Percentiles rank a stretch among this genome's conserved stretches.
phyloP scores from a whole-genome alignment of 2,888 invertebrate species.

The Pegoplata infirma region DNA sequence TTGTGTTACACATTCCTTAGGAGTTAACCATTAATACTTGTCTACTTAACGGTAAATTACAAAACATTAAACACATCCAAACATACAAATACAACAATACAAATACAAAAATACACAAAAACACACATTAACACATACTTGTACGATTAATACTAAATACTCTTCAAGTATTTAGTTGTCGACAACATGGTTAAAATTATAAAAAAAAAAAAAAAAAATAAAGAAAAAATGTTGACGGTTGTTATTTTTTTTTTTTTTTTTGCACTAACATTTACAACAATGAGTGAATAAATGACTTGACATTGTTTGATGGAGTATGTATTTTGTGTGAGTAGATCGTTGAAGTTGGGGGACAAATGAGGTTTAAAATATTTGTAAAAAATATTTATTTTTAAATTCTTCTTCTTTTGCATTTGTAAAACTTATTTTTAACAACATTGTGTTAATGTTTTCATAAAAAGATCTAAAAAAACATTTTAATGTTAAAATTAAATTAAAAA shows the following conservation, averaged over 20 bases:
- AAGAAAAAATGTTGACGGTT: background rate
- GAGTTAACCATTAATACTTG: constrained; percentile 77
- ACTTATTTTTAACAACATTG: no score
- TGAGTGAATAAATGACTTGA: constrained; percentile 56
- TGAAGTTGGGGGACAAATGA: background rate
- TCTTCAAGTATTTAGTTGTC: constrained; percentile 59
- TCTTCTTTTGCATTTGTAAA: no score
- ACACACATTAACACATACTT: constrained; percentile 15
- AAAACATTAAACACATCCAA: constrained; percentile 73
- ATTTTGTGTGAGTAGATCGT: no score
- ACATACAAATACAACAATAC: constrained; percentile 50
- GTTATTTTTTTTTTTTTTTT: background rate
- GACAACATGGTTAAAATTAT: constrained; percentile 51
- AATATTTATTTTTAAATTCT: constrained; percentile 34
- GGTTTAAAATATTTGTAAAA: constrained; percentile 38
- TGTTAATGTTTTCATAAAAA: no score
- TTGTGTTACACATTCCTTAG: constrained; percentile 73
- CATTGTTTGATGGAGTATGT: constrained; percentile 32
- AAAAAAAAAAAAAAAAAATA: constrained; percentile 27
- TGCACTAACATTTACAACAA: constrained; percentile 31
- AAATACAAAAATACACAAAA: background rate
- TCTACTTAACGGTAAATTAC: constrained; percentile 77
- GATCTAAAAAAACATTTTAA: no score
- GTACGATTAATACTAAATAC: constrained; percentile 50
- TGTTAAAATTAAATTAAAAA: no score